These are phyloP conservation scores for Littorina saxatilis DNA, from an alignment of 1,140 invertebrate species.

Conservation along the genomic window DNA sequence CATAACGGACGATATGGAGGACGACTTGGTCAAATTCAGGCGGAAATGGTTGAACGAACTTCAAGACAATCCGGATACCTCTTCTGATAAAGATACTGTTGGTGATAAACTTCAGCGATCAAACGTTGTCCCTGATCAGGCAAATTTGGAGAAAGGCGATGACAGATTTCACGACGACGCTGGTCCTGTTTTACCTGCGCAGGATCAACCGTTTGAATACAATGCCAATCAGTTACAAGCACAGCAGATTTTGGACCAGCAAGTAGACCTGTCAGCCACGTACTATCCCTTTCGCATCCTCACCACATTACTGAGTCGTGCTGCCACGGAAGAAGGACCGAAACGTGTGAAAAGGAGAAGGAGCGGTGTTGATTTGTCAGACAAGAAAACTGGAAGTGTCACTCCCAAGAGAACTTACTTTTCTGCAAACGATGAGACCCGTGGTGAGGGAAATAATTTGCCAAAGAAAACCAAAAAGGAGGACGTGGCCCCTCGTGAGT, in stretches of 20 bases:
- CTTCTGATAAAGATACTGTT: no score
- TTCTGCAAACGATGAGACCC: not conserved
- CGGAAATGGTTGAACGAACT: slow-evolving; percentile 26
- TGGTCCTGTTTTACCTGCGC: no score
- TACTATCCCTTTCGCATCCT: slow-evolving; percentile 33
- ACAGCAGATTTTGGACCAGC: not conserved
- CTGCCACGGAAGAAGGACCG: slow-evolving; percentile 7
- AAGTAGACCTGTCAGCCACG: not conserved
- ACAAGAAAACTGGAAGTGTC: not conserved
- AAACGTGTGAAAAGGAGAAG: slow-evolving; percentile 3
- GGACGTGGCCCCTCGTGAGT: not conserved
- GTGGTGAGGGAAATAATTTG: not conserved
- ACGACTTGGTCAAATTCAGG: slow-evolving; percentile 19
- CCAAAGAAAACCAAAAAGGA: not conserved
- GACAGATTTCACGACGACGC: no score
- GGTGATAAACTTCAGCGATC: no score
- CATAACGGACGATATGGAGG: no score
- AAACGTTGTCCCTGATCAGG: no score
- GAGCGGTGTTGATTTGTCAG: not conserved
- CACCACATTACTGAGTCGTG: not conserved
- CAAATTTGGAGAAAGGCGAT: no score
- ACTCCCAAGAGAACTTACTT: slow-evolving; percentile 1
- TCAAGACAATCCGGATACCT: not conserved
- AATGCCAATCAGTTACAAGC: no score
- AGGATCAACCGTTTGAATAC: no score